Percentiles rank a stretch among this genome's conserved stretches.
phyloP scores from a whole-genome alignment of 2,797 vertebrate species.

The Cephalopachus bancanus region DNA sequence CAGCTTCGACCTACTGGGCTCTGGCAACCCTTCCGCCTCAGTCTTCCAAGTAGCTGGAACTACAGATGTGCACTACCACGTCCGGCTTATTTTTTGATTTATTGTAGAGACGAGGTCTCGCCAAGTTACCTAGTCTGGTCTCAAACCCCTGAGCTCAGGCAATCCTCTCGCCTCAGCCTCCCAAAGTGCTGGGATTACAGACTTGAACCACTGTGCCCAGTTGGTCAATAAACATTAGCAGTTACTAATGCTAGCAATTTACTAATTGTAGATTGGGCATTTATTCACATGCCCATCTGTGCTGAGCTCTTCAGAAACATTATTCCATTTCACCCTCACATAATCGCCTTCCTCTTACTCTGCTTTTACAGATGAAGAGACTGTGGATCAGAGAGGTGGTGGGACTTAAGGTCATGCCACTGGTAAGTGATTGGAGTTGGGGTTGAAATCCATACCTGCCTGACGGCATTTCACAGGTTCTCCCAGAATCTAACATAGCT shows the following conservation, averaged over 20 bases:
- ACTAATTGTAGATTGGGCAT: accelerated
- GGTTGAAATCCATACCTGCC: neutral
- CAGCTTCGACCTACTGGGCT: no score
- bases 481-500: accelerated
- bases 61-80: no score
- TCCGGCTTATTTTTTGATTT: no score
- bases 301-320: neutral
- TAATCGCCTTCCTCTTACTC: neutral
- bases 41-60: no score
- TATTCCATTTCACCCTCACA: neutral
- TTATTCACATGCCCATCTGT: accelerated
- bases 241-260: neutral
- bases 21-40: no score
- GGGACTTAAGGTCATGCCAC: neutral
- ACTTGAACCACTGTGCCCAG: no score
- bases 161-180: no score
- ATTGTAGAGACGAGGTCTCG: no score
- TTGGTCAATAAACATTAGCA: neutral
- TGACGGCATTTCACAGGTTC: accelerated
- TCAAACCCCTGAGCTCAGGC: no score
- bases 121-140: no score
- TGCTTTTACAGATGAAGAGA: neutral
- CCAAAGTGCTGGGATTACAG: no score
- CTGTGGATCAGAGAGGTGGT: neutral
- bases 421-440: neutral